phyloP scores from a whole-genome alignment of 1,140 invertebrate genomes.

The Zaprionus nigranus region DNA sequence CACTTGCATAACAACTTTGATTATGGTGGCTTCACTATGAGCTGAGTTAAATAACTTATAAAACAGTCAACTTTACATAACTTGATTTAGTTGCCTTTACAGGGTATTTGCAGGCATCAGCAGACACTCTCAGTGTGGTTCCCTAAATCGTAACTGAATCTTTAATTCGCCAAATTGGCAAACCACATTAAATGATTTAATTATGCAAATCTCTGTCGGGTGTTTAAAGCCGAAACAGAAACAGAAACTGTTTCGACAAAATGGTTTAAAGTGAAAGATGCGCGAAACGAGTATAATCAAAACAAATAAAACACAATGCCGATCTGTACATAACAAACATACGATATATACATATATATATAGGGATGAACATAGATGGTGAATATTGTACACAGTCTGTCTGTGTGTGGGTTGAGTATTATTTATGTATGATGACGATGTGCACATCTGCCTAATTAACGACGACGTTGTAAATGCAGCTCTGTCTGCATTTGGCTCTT shows the following conservation, averaged over 20 bases:
- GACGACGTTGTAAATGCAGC: conserved; percentile 13
- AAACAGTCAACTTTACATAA: no score
- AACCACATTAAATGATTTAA: conserved; percentile 52
- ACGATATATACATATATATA: neutral
- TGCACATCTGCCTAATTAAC: conserved; percentile 42
- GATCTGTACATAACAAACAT: conserved; percentile 5
- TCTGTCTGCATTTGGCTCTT: neutral
- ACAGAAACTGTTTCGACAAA: conserved; percentile 22
- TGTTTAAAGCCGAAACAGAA: conserved; percentile 21
- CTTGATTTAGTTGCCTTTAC: neutral
- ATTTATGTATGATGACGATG: conserved; percentile 30
- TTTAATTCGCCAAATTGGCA: conserved; percentile 46
- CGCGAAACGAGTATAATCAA: conserved; percentile 12
- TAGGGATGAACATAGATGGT: neutral
- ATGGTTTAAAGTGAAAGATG: conserved; percentile 44
- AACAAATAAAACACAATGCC: conserved; percentile 27
- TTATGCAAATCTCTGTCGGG: conserved; percentile 41
- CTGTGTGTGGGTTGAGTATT: conserved; percentile 1
- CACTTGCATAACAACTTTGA: neutral
- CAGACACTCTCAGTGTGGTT: neutral
- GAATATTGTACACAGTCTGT: neutral
- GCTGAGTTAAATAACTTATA: no score
- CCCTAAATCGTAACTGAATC: conserved; percentile 30
- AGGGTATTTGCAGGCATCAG: conserved; percentile 15
- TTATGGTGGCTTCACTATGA: neutral